A percentile compares a stretch with the other conserved stretches of the same genome.
Conservation (phyloP, 2,113 vertebrate genomes). For the Lonchura striata region DNA sequence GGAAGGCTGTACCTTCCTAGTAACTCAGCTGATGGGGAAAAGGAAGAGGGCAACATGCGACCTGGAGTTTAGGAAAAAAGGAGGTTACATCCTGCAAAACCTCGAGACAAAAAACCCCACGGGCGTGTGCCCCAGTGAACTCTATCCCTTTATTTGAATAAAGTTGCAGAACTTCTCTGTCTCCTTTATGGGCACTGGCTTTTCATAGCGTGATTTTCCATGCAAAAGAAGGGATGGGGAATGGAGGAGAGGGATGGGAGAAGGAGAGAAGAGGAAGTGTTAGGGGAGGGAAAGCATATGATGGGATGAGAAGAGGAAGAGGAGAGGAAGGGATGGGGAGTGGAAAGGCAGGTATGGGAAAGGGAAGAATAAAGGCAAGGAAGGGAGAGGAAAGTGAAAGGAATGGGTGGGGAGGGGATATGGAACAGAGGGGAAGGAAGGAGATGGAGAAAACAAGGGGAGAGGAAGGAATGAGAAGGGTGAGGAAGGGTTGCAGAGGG, state of each 20-base stretch:
- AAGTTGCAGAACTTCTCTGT: not conserved
- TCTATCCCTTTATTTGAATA: too few relatives aligned
- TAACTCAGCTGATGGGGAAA: not conserved
- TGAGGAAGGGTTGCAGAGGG: not conserved
- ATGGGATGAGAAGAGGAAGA: not conserved
- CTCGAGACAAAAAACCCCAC: rapidly evolving
- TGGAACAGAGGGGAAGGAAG: not conserved
- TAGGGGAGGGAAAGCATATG: too few relatives aligned
- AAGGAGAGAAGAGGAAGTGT: too few relatives aligned
- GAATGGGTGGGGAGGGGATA: not conserved
- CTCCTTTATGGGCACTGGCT: not conserved
- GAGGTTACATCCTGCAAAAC: not conserved
- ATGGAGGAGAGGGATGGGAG: not conserved
- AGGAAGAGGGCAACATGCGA: rapidly evolving
- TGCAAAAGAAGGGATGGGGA: not conserved
- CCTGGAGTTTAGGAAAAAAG: not conserved
- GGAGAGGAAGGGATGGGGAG: not conserved
- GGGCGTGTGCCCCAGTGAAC: rapidly evolving
- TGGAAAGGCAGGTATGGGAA: not conserved
- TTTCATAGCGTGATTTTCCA: not conserved
- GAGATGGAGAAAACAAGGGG: not conserved
- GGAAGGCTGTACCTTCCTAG: not conserved
- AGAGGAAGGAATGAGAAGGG: not conserved
- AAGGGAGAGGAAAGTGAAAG: too few relatives aligned
- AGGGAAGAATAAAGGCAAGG: not conserved